phyloP scores from a whole-genome alignment of 2,797 vertebrate species.

The Oreortyx pictus region DNA sequence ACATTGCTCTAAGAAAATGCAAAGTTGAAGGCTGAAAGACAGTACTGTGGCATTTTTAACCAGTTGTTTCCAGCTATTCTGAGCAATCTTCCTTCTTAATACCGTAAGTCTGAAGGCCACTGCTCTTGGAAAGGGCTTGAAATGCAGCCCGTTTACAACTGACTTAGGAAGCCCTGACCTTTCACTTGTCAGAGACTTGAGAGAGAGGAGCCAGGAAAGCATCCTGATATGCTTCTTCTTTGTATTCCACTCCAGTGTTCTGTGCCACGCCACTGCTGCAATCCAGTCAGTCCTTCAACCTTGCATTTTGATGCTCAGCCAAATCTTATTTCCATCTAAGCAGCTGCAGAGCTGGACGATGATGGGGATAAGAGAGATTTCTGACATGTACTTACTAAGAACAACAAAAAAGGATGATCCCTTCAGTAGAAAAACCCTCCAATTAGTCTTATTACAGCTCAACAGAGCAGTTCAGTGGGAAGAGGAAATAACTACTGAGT shows the following conservation, averaged over 20 bases:
- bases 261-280: neutral
- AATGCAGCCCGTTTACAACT: neutral
- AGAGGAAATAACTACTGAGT: neutral
- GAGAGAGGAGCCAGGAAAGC: neutral
- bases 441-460: neutral
- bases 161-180: neutral
- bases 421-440: neutral
- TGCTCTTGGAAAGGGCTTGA: neutral
- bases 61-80: neutral
- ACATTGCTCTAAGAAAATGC: neutral
- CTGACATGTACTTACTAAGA: neutral
- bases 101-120: neutral
- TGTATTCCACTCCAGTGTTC: neutral
- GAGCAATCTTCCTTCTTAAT: neutral
- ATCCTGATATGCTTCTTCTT: neutral
- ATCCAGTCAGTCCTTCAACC: neutral
- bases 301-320: neutral
- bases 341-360: neutral
- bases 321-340: neutral
- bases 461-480: neutral
- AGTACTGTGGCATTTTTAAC: neutral
- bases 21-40: neutral
- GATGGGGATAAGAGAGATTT: conserved; percentile 4
- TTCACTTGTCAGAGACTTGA: neutral
- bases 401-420: neutral